phyloP scores from a whole-genome alignment of 35 echinoderm and acorn worm species.

The Amphiura filiformis region DNA sequence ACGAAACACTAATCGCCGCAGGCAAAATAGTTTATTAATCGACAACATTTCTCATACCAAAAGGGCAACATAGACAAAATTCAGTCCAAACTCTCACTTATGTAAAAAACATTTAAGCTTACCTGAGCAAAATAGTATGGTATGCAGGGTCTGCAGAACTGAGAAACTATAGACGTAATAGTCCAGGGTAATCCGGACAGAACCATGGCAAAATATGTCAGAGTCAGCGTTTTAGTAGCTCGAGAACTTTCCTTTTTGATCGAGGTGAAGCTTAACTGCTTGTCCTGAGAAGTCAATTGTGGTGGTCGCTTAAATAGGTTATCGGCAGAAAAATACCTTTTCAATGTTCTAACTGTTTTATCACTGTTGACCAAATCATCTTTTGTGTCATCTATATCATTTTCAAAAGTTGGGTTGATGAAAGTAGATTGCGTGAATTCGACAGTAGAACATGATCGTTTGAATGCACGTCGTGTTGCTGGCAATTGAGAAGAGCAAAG shows the following conservation, averaged over 20 bases:
- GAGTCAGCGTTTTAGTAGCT: constrained; percentile 32
- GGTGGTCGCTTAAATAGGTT: not conserved
- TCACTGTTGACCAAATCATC: not conserved
- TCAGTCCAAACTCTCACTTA: no score
- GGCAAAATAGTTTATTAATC: no score
- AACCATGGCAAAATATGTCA: constrained; percentile 29
- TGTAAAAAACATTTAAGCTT: no score
- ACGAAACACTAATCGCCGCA: no score
- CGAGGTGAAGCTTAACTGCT: not conserved
- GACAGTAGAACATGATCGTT: no score
- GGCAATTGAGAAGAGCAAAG: no score
- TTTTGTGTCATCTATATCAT: not conserved
- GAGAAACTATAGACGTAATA: constrained; percentile 8
- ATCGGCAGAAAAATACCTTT: not conserved
- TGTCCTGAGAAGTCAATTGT: not conserved
- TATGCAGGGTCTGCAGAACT: constrained; percentile 7
- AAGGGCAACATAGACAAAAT: no score
- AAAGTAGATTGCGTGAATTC: not conserved
- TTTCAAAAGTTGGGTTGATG: not conserved
- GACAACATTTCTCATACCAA: no score
- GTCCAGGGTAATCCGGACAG: constrained; percentile 42
- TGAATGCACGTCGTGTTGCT: no score
- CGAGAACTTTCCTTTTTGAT: constrained; percentile 12
- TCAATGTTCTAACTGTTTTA: not conserved
- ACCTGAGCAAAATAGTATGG: constrained; percentile 11